A percentile compares a stretch with the other conserved stretches of the same genome.
These are phyloP conservation scores for Liparis tanakae DNA, from an alignment of 2,797 vertebrate genomes.

Conservation along the genomic window DNA sequence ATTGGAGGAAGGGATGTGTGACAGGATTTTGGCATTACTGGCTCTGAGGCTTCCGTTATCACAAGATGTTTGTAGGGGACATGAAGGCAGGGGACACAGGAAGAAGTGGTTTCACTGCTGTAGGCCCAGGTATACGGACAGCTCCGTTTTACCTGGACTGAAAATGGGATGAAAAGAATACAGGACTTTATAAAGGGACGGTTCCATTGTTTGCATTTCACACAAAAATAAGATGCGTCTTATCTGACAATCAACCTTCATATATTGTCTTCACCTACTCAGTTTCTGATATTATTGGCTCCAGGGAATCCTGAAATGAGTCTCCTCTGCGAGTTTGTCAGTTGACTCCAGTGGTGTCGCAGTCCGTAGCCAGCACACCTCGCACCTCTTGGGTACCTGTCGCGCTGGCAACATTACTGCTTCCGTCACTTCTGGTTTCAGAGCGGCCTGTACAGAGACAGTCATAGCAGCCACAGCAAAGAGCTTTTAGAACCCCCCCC, in stretches of 20 bases:
- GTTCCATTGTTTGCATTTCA: too few species aligned
- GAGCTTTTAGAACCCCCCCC: conserved; percentile 32
- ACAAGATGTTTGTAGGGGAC: background rate
- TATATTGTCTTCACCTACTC: too few species aligned
- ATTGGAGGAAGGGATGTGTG: conserved; percentile 17
- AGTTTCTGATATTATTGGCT: background rate
- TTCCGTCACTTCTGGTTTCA: conserved; percentile 28
- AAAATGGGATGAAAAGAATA: background rate
- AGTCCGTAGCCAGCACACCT: background rate
- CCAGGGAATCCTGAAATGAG: background rate
- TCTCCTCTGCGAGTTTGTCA: background rate
- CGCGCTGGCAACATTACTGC: background rate
- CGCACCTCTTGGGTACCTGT: background rate
- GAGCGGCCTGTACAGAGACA: conserved; percentile 35
- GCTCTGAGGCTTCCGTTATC: background rate
- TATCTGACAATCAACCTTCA: too few species aligned
- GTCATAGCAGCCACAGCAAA: conserved; percentile 27
- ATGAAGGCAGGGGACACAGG: background rate
- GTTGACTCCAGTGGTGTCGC: too few species aligned
- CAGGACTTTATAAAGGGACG: too few species aligned
- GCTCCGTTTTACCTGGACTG: background rate
- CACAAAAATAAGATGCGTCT: too few species aligned
- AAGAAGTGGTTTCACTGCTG: background rate
- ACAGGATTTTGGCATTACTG: background rate
- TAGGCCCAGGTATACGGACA: background rate